Evolutionary conservation across 2,888 invertebrate genomes (phyloP).

Genomic region (Zygaena filipendulae): DNA sequence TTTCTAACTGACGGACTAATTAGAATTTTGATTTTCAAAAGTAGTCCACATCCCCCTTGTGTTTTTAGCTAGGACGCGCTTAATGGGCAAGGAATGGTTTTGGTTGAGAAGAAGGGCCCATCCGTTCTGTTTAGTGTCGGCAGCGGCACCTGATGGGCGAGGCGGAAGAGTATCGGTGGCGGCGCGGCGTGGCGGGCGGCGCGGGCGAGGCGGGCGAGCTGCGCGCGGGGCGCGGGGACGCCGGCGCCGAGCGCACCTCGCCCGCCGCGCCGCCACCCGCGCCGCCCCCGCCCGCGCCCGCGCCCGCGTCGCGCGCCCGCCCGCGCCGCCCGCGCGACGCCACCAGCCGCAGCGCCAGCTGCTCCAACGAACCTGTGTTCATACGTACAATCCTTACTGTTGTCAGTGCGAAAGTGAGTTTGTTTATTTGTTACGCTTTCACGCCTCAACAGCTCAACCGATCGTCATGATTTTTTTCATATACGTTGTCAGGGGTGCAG

Average conservation of each 20-base stretch:
- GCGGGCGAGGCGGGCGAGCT: constrained; percentile 32
- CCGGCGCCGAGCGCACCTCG: constrained; percentile 13
- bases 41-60: no score
- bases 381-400: not conserved
- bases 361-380: constrained; percentile 47
- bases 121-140: no score
- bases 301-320: constrained; percentile 9
- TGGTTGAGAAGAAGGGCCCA: no score
- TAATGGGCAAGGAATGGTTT: no score
- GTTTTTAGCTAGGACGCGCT: no score
- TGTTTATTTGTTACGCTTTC: no score
- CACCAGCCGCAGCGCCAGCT: constrained; percentile 46
- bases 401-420: no score
- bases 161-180: constrained; percentile 81
- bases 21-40: no score
- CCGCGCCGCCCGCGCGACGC: constrained; percentile 31
- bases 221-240: constrained; percentile 42
- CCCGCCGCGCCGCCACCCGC: constrained; percentile 5
- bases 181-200: constrained; percentile 74
- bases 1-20: no score
- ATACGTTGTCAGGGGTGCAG: no score
- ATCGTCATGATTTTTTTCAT: no score
- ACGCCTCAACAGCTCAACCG: no score
- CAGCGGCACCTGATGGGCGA: constrained; percentile 65
- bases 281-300: constrained; percentile 13